Conservation (phyloP, 2,888 invertebrate species). For the Cotesia congregata region DNA sequence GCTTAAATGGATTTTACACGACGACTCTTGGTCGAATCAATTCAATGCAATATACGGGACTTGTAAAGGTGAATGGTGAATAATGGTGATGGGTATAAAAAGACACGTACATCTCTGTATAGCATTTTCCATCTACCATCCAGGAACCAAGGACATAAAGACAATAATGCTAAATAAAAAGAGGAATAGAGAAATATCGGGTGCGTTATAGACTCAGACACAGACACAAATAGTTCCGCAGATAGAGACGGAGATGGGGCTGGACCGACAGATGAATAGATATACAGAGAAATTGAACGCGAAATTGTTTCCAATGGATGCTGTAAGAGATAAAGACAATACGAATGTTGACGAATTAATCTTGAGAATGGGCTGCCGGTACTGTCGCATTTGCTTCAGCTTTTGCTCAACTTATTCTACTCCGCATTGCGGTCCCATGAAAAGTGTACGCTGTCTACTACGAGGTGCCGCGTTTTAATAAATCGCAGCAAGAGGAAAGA, state of each 20-base stretch:
- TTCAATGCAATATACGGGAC: conserved; percentile 7
- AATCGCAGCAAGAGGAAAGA: conserved; percentile 21
- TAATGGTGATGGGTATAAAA: conserved; percentile 5
- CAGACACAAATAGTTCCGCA: neutral
- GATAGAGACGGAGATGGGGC: neutral
- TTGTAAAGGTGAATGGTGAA: conserved; percentile 9
- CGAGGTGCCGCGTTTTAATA: conserved; percentile 25
- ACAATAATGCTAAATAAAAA: neutral
- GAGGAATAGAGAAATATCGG: too few relatives aligned
- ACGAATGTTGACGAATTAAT: conserved; percentile 42
- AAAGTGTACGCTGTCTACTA: conserved; percentile 11
- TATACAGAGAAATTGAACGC: conserved; percentile 3
- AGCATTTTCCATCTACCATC: too few relatives aligned
- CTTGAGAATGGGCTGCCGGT: conserved; percentile 33
- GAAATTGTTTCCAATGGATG: conserved; percentile 5
- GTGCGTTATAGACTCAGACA: too few relatives aligned
- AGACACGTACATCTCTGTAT: neutral
- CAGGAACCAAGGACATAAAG: neutral
- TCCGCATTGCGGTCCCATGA: conserved; percentile 59
- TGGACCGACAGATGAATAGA: conserved; percentile 12
- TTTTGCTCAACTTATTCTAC: neutral
- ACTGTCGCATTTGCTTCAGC: neutral
- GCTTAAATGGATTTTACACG: neutral
- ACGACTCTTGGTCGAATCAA: conserved; percentile 35
- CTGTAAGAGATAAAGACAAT: conserved; percentile 11